Conservation (phyloP, 1,140 invertebrate genomes). For the Cotesia glomerata region DNA sequence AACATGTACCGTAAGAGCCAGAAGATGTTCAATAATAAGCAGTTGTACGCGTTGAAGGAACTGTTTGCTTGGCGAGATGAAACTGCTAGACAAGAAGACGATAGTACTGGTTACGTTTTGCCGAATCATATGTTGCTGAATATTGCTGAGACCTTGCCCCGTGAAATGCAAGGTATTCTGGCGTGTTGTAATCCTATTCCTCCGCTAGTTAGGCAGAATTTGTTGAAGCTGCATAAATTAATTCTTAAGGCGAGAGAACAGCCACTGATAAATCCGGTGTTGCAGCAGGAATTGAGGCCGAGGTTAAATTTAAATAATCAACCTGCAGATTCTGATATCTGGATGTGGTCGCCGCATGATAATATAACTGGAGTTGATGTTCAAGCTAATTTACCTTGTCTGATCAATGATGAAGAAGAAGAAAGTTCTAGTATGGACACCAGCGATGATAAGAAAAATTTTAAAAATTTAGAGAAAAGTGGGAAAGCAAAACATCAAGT, state of each 20-base stretch:
- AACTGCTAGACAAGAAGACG: slow-evolving; percentile 86
- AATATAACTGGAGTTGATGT: slow-evolving; percentile 67
- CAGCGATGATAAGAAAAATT: too few species aligned
- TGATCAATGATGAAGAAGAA: slow-evolving; percentile 54
- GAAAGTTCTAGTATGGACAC: too few species aligned
- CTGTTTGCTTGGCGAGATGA: slow-evolving; percentile 90
- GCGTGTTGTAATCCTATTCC: slow-evolving; percentile 95
- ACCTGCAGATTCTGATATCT: slow-evolving; percentile 63
- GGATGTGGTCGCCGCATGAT: slow-evolving; percentile 74
- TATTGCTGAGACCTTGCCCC: slow-evolving; percentile 87
- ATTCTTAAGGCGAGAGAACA: slow-evolving; percentile 78
- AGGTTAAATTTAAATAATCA: slow-evolving; percentile 60
- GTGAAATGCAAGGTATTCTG: slow-evolving; percentile 91
- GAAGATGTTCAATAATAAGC: slow-evolving; percentile 84
- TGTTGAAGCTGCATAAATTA: slow-evolving; percentile 78
- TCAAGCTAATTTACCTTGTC: slow-evolving; percentile 69
- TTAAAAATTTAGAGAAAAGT: too few species aligned
- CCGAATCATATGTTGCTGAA: slow-evolving; percentile 95
- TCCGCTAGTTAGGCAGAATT: slow-evolving; percentile 79
- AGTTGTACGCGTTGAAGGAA: slow-evolving; percentile 82
- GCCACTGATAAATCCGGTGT: slow-evolving; percentile 69
- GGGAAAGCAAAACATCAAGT: slow-evolving; percentile 37
- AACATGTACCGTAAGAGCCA: slow-evolving; percentile 79
- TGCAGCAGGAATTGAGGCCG: slow-evolving; percentile 61
- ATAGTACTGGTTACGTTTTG: slow-evolving; percentile 88